Percentiles rank a stretch among this genome's conserved stretches.
Conservation (phyloP, 2,888 invertebrate genomes). For the Craniophora ligustri region DNA sequence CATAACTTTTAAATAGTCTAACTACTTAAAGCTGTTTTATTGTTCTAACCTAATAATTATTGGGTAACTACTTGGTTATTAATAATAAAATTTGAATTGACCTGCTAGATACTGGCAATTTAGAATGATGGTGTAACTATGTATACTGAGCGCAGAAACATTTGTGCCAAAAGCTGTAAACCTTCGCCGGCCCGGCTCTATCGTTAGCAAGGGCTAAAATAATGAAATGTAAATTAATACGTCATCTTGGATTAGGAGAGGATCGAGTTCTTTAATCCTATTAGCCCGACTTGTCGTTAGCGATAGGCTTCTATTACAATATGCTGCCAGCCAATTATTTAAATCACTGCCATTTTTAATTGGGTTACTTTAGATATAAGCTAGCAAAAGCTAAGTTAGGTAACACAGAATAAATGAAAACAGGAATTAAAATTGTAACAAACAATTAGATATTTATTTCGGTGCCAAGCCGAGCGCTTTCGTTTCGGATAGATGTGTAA, state of each 20-base stretch:
- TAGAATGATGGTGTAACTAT: slow-evolving; percentile 25
- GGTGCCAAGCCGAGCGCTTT: slow-evolving; percentile 32
- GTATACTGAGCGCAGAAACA: slow-evolving; percentile 30
- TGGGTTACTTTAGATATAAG: slow-evolving; percentile 52
- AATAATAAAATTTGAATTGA: neutral
- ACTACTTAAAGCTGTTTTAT: too few relatives aligned
- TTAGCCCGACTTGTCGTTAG: slow-evolving; percentile 66
- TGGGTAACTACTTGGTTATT: too few relatives aligned
- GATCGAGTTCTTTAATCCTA: slow-evolving; percentile 71
- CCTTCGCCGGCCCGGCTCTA: slow-evolving; percentile 37
- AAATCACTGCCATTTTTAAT: slow-evolving; percentile 55
- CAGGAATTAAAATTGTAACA: slow-evolving; percentile 16
- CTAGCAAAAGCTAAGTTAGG: neutral
- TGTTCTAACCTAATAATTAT: too few relatives aligned
- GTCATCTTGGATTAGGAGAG: slow-evolving; percentile 69
- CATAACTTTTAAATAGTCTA: too few relatives aligned
- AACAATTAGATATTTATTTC: slow-evolving; percentile 27
- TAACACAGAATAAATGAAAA: slow-evolving; percentile 7
- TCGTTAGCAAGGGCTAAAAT: slow-evolving; percentile 56
- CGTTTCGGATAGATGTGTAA: slow-evolving; percentile 65
- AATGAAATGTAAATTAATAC: slow-evolving; percentile 79
- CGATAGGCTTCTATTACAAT: slow-evolving; percentile 57
- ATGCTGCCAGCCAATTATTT: slow-evolving; percentile 48
- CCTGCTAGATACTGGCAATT: slow-evolving; percentile 11
- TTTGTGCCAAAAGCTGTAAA: slow-evolving; percentile 32